phyloP scores from a whole-genome alignment of 1,140 invertebrate species.

The Hycleus phaleratus region DNA sequence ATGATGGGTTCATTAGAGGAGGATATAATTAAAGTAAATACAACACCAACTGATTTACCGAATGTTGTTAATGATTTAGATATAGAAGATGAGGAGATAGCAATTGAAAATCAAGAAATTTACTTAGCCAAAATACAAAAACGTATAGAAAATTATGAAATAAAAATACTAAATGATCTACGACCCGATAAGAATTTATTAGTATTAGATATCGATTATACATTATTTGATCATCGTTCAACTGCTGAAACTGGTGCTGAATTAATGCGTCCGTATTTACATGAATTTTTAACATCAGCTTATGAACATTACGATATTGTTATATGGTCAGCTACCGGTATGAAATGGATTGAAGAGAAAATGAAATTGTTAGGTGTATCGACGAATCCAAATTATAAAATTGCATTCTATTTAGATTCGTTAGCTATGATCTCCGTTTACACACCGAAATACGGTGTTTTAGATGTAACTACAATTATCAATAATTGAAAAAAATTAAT shows the following conservation, averaged over 20 bases:
- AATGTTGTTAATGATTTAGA: slow-evolving; percentile 83
- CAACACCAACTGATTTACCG: slow-evolving; percentile 69
- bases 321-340: slow-evolving; percentile 92
- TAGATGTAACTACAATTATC: slow-evolving; percentile 55
- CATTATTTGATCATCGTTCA: slow-evolving; percentile 91
- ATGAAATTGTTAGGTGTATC: slow-evolving; percentile 88
- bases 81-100: slow-evolving; percentile 80
- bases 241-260: slow-evolving; percentile 80
- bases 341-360: slow-evolving; percentile 98
- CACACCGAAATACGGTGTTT: slow-evolving; percentile 76
- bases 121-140: slow-evolving; percentile 74
- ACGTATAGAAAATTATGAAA: slow-evolving; percentile 77
- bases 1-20: slow-evolving; percentile 94
- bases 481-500: not conserved
- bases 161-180: slow-evolving; percentile 74
- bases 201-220: slow-evolving; percentile 96
- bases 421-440: slow-evolving; percentile 93
- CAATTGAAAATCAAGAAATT: slow-evolving; percentile 63
- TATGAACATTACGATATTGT: slow-evolving; percentile 86
- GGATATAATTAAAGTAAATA: slow-evolving; percentile 74
- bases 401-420: slow-evolving; percentile 86
- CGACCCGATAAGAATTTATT: slow-evolving; percentile 80
- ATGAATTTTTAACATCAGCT: slow-evolving; percentile 88
- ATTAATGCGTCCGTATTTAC: slow-evolving; percentile 90
- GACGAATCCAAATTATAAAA: slow-evolving; percentile 79